phyloP scores from a whole-genome alignment of 2,888 invertebrate genomes.

The Crioceris asparagi region DNA sequence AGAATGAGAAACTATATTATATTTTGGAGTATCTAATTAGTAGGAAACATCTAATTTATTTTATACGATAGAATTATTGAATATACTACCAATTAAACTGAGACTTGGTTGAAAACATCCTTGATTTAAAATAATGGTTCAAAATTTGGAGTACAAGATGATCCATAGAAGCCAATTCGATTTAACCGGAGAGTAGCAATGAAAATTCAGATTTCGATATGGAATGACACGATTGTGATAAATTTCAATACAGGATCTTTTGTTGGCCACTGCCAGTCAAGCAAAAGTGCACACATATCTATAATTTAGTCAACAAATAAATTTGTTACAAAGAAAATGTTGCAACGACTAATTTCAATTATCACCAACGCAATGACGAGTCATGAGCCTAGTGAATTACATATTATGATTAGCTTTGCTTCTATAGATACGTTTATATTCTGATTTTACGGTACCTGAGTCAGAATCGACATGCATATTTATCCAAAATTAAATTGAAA shows the following conservation, averaged over 20 bases:
- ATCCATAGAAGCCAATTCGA: too few species aligned
- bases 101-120: too few species aligned
- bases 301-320: constrained; percentile 20
- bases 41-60: too few species aligned
- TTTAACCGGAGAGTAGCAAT: too few species aligned
- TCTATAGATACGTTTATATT: constrained; percentile 10
- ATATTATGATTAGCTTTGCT: constrained; percentile 10
- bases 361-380: constrained; percentile 5
- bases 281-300: constrained; percentile 30
- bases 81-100: too few species aligned
- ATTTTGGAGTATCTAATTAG: too few species aligned
- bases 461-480: too few species aligned
- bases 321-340: constrained; percentile 3
- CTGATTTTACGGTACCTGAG: constrained; percentile 1
- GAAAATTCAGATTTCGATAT: too few species aligned
- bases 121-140: too few species aligned
- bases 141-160: too few species aligned
- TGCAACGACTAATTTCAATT: constrained; percentile 9
- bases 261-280: constrained; percentile 35
- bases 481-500: too few species aligned
- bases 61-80: too few species aligned
- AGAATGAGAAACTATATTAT: constrained; percentile 1
- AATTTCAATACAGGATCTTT: constrained; percentile 37
- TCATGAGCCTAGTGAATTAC: constrained; percentile 5
- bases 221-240: constrained; percentile 20